phyloP scores from a whole-genome alignment of 2,797 vertebrate genomes.

The Phataginus tetradactyla region DNA sequence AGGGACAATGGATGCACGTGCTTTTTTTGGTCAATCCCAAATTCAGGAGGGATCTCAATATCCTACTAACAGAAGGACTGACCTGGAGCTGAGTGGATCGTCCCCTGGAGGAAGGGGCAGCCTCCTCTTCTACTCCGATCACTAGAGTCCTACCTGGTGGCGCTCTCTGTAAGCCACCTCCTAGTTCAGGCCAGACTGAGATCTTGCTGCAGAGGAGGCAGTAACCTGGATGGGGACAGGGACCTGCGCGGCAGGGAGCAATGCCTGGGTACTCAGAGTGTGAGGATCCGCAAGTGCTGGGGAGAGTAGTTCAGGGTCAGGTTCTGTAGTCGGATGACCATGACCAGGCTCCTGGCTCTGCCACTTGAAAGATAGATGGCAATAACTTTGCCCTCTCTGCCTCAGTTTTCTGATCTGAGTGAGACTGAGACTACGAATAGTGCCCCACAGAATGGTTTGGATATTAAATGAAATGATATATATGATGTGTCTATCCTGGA shows the following conservation, averaged over 20 bases:
- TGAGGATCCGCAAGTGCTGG: neutral
- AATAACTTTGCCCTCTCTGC: neutral
- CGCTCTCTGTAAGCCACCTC: neutral
- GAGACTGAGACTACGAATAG: neutral
- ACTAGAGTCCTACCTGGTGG: neutral
- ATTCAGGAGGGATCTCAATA: neutral
- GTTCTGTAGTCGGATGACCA: neutral
- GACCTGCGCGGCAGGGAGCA: neutral
- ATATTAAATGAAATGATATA: neutral
- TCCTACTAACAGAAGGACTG: neutral
- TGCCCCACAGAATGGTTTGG: neutral
- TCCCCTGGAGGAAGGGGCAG: neutral
- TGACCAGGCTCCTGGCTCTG: neutral
- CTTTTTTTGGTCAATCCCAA: constrained; percentile 6
- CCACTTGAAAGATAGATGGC: neutral
- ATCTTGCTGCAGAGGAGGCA: neutral
- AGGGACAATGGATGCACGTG: neutral
- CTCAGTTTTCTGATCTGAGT: neutral
- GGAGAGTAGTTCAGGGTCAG: neutral
- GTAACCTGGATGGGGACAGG: neutral
- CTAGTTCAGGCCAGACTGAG: neutral
- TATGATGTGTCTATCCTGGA: neutral
- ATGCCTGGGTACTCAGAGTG: neutral
- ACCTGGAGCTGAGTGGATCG: neutral
- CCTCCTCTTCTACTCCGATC: neutral